Evolutionary conservation across 2,797 vertebrate genomes (phyloP).

Genomic region (Gallinago nigripennis): DNA sequence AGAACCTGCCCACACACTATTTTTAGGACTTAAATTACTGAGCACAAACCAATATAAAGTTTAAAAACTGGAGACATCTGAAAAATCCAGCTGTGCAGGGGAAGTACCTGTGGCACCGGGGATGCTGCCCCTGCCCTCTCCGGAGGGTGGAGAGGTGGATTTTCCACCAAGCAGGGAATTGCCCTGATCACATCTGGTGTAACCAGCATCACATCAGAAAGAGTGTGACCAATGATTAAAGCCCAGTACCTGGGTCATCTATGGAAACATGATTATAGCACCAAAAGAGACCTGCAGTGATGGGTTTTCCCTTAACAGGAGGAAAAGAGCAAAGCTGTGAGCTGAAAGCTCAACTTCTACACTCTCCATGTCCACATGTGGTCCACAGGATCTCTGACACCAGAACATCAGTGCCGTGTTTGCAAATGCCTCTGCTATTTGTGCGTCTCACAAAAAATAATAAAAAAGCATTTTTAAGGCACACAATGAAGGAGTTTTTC

Average conservation of each 20-base stretch:
- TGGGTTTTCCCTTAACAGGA: background rate
- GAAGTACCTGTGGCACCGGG: background rate
- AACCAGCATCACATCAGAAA: background rate
- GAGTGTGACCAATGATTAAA: background rate
- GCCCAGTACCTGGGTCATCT: accelerated
- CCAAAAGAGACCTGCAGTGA: background rate
- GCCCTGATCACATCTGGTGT: background rate
- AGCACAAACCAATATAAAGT: background rate
- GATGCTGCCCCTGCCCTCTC: background rate
- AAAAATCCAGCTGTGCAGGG: background rate
- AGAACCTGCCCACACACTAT: background rate
- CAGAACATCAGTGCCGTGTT: accelerated
- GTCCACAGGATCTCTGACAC: background rate
- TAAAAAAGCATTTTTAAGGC: background rate
- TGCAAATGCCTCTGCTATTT: background rate
- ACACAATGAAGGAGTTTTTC: background rate
- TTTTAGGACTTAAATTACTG: background rate
- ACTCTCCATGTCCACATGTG: accelerated
- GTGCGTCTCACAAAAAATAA: background rate
- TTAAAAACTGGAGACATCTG: background rate
- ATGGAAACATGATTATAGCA: accelerated
- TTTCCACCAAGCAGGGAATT: background rate
- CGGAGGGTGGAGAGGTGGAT: background rate
- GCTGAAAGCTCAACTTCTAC: background rate
- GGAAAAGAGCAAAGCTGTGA: background rate